Conservation (phyloP, 2,797 vertebrate genomes). For the Falco biarmicus region DNA sequence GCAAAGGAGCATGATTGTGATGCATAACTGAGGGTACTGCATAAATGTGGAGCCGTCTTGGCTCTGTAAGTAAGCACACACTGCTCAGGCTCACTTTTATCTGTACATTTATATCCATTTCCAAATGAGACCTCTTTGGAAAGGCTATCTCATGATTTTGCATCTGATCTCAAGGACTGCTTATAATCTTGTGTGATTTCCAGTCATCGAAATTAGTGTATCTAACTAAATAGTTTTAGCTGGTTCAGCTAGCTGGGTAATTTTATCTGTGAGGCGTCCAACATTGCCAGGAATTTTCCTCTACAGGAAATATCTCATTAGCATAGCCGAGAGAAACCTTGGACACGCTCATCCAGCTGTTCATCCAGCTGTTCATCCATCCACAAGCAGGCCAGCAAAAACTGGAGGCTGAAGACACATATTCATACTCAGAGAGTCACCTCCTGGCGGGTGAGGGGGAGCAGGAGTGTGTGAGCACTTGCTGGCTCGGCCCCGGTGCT, state of each 20-base stretch:
- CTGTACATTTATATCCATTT: neutral
- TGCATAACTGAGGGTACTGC: neutral
- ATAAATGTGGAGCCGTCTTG: neutral
- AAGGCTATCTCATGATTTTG: neutral
- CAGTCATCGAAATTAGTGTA: neutral
- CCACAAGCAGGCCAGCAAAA: neutral
- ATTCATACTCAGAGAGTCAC: neutral
- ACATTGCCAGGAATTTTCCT: neutral
- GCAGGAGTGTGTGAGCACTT: neutral
- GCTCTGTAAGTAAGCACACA: neutral
- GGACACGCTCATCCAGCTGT: neutral
- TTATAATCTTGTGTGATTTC: neutral
- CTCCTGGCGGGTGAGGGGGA: too few relatives aligned
- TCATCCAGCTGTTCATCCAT: neutral
- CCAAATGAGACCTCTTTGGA: neutral
- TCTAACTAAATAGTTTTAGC: neutral
- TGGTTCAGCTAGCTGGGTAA: neutral
- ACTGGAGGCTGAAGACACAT: neutral
- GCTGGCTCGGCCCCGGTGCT: neutral
- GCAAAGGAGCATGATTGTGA: neutral
- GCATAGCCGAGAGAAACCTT: neutral
- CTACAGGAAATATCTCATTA: neutral
- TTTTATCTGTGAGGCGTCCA: neutral
- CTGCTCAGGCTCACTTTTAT: neutral
- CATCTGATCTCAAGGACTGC: neutral